Conservation (phyloP, 1,140 invertebrate genomes). For the Sitobion miscanthi region DNA sequence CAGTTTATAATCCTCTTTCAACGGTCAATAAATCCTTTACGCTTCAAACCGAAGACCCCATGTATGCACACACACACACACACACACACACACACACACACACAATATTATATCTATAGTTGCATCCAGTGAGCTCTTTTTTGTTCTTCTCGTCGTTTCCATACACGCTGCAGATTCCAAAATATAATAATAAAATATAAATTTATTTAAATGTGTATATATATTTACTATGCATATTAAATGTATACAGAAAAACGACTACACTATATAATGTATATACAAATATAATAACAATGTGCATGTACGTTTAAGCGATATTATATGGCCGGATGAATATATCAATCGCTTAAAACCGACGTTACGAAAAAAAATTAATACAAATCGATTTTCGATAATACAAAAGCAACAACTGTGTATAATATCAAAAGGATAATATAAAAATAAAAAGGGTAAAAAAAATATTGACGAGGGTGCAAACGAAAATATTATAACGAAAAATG, state of each 20-base stretch:
- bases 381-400: too few relatives aligned
- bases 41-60: background rate
- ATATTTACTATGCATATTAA: background rate
- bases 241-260: too few relatives aligned
- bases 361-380: too few relatives aligned
- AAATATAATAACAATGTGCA: background rate
- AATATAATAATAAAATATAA: background rate
- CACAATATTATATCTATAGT: background rate
- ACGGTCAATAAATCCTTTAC: conserved; percentile 38
- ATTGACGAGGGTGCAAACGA: too few relatives aligned
- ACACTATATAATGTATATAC: too few relatives aligned
- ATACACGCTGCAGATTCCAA: background rate
- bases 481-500: too few relatives aligned
- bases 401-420: too few relatives aligned
- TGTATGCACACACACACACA: background rate
- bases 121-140: background rate
- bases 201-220: background rate
- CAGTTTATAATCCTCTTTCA: conserved; percentile 43
- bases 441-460: too few relatives aligned
- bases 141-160: background rate
- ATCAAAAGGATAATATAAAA: too few relatives aligned
- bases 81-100: background rate
- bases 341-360: too few relatives aligned
- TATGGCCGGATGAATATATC: background rate
- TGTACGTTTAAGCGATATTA: background rate